Evolutionary conservation across 2,888 invertebrate genomes (phyloP).

Genomic region (Cotesia congregata): DNA sequence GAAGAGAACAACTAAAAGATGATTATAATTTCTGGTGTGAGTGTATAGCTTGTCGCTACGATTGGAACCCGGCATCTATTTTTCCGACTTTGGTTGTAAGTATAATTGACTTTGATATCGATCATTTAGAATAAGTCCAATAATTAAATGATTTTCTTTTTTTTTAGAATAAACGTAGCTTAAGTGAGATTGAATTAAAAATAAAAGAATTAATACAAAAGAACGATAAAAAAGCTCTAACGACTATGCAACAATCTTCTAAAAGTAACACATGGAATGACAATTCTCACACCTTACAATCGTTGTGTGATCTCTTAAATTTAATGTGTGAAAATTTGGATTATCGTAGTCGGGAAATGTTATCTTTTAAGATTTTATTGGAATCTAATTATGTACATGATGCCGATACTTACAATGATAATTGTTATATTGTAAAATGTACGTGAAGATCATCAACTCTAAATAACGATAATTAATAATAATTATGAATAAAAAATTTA

Average conservation of each 20-base stretch:
- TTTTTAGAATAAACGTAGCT: neutral
- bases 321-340: slow-evolving; percentile 5
- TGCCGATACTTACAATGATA: neutral
- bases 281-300: slow-evolving; percentile 3
- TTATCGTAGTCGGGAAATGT: neutral
- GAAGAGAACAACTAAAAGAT: neutral
- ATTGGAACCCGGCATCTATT: neutral
- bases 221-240: neutral
- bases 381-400: neutral
- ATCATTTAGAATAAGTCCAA: neutral
- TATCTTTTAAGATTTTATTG: neutral
- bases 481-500: neutral
- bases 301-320: slow-evolving; percentile 1
- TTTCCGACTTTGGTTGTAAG: neutral
- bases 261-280: slow-evolving; percentile 7
- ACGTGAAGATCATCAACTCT: neutral
- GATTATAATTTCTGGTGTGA: neutral
- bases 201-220: neutral
- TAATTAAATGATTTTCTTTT: neutral
- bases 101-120: neutral
- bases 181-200: neutral
- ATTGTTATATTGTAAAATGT: neutral
- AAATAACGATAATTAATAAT: neutral
- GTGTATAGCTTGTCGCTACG: neutral
- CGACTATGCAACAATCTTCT: neutral